Evolutionary conservation across 2,113 vertebrate species (phyloP).

Genomic region (Cavia aperea): DNA sequence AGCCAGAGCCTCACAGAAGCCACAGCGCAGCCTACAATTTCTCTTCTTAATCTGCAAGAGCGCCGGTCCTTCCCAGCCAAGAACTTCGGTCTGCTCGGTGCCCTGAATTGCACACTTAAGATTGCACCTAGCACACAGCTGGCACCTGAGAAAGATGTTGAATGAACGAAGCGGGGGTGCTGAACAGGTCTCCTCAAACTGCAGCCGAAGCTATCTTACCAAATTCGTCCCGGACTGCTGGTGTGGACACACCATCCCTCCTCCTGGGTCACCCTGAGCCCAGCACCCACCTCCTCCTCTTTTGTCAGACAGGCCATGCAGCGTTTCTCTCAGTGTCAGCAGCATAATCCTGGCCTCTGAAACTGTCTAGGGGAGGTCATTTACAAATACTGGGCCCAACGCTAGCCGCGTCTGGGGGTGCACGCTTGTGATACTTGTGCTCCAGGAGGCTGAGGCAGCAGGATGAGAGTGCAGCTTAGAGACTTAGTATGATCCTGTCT

Average conservation of each 20-base stretch:
- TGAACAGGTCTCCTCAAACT: fast-evolving
- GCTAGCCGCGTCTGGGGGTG: background rate
- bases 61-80: background rate
- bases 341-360: background rate
- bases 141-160: background rate
- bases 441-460: background rate
- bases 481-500: background rate
- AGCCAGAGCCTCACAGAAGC: background rate
- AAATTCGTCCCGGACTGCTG: background rate
- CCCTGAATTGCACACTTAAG: no score
- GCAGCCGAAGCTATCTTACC: background rate
- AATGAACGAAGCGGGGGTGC: background rate
- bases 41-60: background rate
- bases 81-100: background rate
- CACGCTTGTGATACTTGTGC: background rate
- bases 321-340: background rate
- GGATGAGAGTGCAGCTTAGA: background rate
- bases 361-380: background rate
- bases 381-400: background rate
- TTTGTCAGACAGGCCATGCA: background rate
- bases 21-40: background rate
- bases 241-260: fast-evolving
- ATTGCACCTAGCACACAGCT: background rate
- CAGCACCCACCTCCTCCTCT: no score
- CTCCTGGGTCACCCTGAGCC: background rate